Conservation (phyloP, 2,888 invertebrate genomes). For the Sphaerophoria taeniata region DNA sequence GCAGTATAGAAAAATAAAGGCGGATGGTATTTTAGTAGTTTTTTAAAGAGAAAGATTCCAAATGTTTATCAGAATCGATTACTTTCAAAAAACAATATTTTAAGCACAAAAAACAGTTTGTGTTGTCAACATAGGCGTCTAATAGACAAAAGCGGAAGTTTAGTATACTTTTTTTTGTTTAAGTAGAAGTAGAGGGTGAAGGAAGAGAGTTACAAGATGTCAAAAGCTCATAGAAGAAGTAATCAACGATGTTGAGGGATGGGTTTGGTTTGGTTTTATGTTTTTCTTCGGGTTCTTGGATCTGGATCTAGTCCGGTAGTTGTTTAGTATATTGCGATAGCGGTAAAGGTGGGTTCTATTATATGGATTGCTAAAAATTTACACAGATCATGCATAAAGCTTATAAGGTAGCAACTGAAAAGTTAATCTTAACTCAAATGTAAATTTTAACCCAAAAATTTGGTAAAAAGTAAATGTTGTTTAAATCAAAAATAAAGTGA, state of each 20-base stretch:
- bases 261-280: conserved; percentile 18
- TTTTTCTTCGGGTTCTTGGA: not conserved
- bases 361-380: conserved; percentile 49
- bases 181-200: conserved; percentile 43
- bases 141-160: conserved; percentile 40
- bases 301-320: conserved; percentile 52
- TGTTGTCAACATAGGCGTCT: conserved; percentile 47
- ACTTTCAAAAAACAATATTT: conserved; percentile 66
- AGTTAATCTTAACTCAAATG: conserved; percentile 13
- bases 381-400: conserved; percentile 73
- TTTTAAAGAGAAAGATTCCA: conserved; percentile 58
- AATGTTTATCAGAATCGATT: conserved; percentile 38
- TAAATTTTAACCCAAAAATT: not conserved
- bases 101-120: conserved; percentile 59
- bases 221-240: conserved; percentile 49
- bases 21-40: conserved; percentile 51
- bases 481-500: not conserved
- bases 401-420: conserved; percentile 64
- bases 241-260: conserved; percentile 46
- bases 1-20: conserved; percentile 65
- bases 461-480: not conserved
- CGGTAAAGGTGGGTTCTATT: conserved; percentile 48
- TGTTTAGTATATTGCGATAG: conserved; percentile 50
- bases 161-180: not conserved
- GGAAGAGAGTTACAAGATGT: conserved; percentile 45